Evolutionary conservation across 2,888 invertebrate genomes (phyloP), one percentile per base, ranked within the genome.

Genomic region (Tethea ocularis): DNA sequence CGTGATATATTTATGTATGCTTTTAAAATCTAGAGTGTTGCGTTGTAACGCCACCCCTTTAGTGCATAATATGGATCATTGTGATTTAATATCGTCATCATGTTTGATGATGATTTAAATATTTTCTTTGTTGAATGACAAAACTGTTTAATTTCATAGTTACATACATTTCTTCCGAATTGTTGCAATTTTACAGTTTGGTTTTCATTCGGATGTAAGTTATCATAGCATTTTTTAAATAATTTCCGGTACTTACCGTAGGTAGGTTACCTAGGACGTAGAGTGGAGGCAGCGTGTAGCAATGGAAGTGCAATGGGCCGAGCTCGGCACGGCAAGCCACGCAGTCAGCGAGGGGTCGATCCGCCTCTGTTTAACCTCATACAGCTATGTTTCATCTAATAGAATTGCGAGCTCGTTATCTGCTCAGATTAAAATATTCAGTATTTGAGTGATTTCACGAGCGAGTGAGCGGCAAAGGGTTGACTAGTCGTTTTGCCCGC

Each of bases 371-470:
- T 89, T 87, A 89, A 89, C 87, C 85, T 90, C 88, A 85, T 86
- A 86, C 82, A 86, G 89, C 89, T 87, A 88, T 89, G 89, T 89
- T 90, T 86, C 91, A 88, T 92, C 91, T 91, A 93, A 93, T 91
- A 93, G 91, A 91, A 93, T 92, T 91, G 91, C 88, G 87, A 91
- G 88, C 93, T 93, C 91, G 93, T 93, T 93, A 93, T 93, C 91
- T 92, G 92, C 86, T 88, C 91, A 92, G 93, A 93, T 93, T 93
- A 93, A 93, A 93, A 93, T 93, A 93, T 93, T 93, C 92, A 93
- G 92, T 92, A 93, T 93, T 93, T 92, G 93, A 93, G 92, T 93
- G 93, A 93, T 93, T 93, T 93, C 90, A 93, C 93, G 93, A 92
- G 85, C 86, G 93, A 93, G 87, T 91, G 93, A 83, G 85, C 91